Conservation (phyloP, 1,140 invertebrate species). For the Mizuhopecten yessoensis region DNA sequence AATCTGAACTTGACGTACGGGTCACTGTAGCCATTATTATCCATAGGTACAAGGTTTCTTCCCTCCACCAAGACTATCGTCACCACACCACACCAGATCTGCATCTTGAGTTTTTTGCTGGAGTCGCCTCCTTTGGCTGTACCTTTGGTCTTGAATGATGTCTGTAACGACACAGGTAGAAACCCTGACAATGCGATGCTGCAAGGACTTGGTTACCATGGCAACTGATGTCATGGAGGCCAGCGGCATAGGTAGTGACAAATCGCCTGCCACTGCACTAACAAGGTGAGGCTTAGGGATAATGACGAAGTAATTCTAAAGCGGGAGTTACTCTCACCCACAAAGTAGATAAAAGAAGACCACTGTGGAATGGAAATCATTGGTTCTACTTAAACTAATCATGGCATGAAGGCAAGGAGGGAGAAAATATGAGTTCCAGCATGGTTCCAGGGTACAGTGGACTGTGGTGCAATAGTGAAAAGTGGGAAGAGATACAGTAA, state of each 20-base stretch:
- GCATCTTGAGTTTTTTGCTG: conserved; percentile 84
- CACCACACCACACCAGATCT: conserved; percentile 87
- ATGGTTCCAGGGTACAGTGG: not conserved
- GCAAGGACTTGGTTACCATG: not conserved
- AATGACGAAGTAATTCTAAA: not conserved
- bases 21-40: conserved; percentile 95
- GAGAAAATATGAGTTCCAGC: not conserved
- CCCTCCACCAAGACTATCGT: conserved; percentile 98
- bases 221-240: not conserved
- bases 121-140: conserved; percentile 82
- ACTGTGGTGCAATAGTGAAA: not conserved
- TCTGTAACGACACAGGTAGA: conserved; percentile 78
- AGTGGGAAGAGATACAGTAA: too few species aligned
- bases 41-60: conserved; percentile 93
- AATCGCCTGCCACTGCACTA: not conserved
- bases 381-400: not conserved
- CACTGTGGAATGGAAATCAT: not conserved
- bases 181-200: not conserved
- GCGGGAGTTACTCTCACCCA: not conserved
- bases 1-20: conserved; percentile 99
- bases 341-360: not conserved
- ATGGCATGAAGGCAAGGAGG: not conserved
- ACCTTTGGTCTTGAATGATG: conserved; percentile 43
- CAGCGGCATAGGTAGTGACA: not conserved
- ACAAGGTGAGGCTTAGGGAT: not conserved